Evolutionary conservation across 2,888 invertebrate species (phyloP), one percentile per base, ranked within the genome.

Genomic region (Xanthostigma xanthostigma): DNA sequence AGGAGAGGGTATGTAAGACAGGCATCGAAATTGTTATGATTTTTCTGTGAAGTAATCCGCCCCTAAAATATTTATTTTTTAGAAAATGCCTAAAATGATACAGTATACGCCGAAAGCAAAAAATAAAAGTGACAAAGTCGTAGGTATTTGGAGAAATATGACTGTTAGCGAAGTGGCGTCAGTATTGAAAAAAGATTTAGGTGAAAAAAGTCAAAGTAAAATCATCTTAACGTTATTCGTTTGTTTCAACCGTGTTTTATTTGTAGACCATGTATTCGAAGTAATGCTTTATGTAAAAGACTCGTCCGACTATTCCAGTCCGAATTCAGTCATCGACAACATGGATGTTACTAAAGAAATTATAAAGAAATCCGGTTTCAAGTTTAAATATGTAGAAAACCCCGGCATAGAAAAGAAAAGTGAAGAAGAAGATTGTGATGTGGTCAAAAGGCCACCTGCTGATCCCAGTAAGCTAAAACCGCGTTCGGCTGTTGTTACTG

Each of bases 401-500:
- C 79, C 78, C 41, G 65, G 67, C 49, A 57, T 65, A 58, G 61
- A 68, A 40, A 64, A 51, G 71, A 58, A 33, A 66, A 68, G 59
- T 63, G 65, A 51, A 54, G 55, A 42, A 54, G 14, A 41, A 50
- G 38, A 49, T 43, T 35, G 39, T 41, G 79, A 79, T 57, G 73
- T 75, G 4, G 57, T 65, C 0, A 75, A 78, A 0, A 65, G 79
- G 43, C 81, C 85, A 0, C 79, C 84, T 0, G 75, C 89, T 1
- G 64, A 77, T 11, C 68, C 76, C 5, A 74, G 75, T 43, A 72
- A 75, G 12, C 70, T 92, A 11, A 73, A 78, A 39, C 77, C 77
- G 3, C 76, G 97, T 2, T 86, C 92, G 11, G 94, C 98, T 0
- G 89, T 98, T 1, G 94, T 96, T 0, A 94, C 97, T 6, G 90